Evolutionary conservation across 2,888 invertebrate species (phyloP), one percentile per base, ranked within the genome.

Genomic region (Drosophila austrosaltans): DNA sequence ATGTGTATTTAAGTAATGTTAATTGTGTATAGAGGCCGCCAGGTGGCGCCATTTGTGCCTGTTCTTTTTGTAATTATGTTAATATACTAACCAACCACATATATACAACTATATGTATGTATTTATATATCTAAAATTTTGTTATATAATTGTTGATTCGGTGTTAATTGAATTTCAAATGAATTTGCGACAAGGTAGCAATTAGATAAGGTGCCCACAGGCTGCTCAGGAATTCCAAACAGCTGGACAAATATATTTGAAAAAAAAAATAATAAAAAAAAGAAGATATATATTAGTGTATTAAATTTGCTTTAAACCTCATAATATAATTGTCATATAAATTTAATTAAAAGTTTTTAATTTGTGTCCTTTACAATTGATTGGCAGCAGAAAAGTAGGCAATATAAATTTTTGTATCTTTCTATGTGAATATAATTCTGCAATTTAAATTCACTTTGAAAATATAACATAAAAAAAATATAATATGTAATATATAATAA

Each of bases 1-100:
- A 90, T 89, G 90, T 83, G 80, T 85, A 90, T 90, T 89, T 89
- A 89, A 89, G 89, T 90, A 88, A 83, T 87, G 89, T 88, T 89
- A 89, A 90, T 89, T 89, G 86, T 86, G 78, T 75, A 74, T 70
- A 69, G 71, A 76, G 36, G 66, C 36, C 73, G 66, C 66, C 57
- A 30, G 57, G 53, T 71, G 70, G 63, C 64, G 71, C 25, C 40
- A 54, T 44, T 57, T 69, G 67, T 65, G 70, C 54, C 71, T 67
- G 53, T 72, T 66, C 28, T 40, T 69, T 75, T 75, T 63, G 78
- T 71, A 82, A 80, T 74, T 74, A 68, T 74, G 72, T 30, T 72
- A 72, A 72, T 74, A 63, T 64, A 69, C 40, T 59, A 65, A 30
- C 36, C 36, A 36, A 2, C 8, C 36, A 8, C 10, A 36, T 10